phyloP scores from a whole-genome alignment of 2,888 invertebrate species.

The Fabriciana adippe region DNA sequence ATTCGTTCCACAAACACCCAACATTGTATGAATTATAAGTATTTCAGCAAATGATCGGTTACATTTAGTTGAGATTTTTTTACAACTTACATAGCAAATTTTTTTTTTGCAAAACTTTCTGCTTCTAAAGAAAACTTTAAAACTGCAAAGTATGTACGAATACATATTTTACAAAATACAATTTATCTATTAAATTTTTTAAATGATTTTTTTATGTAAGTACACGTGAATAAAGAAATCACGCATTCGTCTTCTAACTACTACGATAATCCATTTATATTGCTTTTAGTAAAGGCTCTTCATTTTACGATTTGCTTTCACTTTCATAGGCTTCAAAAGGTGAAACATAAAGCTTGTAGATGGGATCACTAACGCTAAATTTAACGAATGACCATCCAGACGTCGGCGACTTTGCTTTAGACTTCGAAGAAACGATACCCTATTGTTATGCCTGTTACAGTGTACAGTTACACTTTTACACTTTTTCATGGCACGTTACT shows the following conservation, averaged over 20 bases:
- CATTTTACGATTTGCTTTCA: conserved; percentile 56
- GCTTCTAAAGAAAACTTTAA: no score
- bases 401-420: conserved; percentile 57
- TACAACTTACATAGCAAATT: no score
- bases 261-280: conserved; percentile 10
- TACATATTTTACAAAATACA: no score
- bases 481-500: conserved; percentile 61
- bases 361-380: conserved; percentile 79
- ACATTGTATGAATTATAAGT: conserved; percentile 2
- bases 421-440: conserved; percentile 73
- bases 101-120: no score
- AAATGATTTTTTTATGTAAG: no score
- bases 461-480: conserved; percentile 74
- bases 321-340: conserved; percentile 55
- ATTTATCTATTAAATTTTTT: no score
- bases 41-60: no score
- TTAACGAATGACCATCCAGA: conserved; percentile 54
- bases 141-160: no score
- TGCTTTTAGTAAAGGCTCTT: conserved; percentile 6
- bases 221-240: no score
- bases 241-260: neutral
- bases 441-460: conserved; percentile 77
- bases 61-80: neutral
- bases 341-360: conserved; percentile 53
- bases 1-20: conserved; percentile 18